phyloP scores from a whole-genome alignment of 53 echinoderm and acorn worm genomes.

The Apostichopus leukothele region DNA sequence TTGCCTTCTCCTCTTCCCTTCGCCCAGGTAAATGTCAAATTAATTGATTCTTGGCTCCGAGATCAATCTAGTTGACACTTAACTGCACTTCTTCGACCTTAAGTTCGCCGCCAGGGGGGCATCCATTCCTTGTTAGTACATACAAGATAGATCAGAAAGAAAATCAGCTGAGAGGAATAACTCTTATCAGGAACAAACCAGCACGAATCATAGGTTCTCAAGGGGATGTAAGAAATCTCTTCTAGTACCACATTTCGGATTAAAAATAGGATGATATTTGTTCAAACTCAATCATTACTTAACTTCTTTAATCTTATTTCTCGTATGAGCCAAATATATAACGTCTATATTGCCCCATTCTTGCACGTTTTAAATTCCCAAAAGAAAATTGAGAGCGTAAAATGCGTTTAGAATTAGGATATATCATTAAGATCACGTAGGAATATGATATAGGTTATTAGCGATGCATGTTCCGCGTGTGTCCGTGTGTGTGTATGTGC shows the following conservation, averaged over 20 bases:
- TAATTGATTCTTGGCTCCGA: constrained; percentile 44
- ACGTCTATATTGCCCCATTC: background rate
- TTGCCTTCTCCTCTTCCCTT: background rate
- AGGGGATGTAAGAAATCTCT: background rate
- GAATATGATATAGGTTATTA: no score
- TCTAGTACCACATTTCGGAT: background rate
- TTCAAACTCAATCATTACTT: background rate
- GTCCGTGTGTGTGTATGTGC: no score
- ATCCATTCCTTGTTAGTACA: constrained; percentile 3
- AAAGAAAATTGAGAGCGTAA: background rate
- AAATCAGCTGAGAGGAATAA: constrained; percentile 7
- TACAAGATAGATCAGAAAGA: background rate
- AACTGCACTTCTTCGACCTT: constrained; percentile 36
- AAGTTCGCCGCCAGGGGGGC: background rate
- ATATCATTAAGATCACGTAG: no score
- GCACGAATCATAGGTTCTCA: constrained; percentile 1
- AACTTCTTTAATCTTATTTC: background rate
- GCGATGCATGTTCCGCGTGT: no score
- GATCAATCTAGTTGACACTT: constrained; percentile 39
- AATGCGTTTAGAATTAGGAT: background rate
- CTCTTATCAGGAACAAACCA: background rate
- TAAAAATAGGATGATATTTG: background rate
- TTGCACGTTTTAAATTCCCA: background rate
- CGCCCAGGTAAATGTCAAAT: constrained; percentile 44
- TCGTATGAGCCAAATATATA: background rate